These are phyloP conservation scores for Calliphora vomitoria DNA, from an alignment of 2,888 invertebrate genomes.

Conservation along the genomic window DNA sequence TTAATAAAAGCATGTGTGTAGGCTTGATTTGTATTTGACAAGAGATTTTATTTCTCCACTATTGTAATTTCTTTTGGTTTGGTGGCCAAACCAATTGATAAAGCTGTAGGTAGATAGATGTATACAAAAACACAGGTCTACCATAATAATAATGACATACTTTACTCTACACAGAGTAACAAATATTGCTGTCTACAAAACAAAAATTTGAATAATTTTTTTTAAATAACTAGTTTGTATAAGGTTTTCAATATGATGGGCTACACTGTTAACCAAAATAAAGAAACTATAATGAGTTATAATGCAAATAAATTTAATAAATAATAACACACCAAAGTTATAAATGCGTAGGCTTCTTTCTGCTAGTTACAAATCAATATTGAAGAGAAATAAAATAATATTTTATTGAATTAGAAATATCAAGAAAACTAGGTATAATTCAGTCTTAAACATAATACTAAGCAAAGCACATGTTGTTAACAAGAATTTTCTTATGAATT, in stretches of 20 bases:
- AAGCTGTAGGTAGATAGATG: conserved; percentile 54
- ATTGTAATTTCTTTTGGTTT: conserved; percentile 51
- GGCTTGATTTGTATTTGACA: conserved; percentile 26
- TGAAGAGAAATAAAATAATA: conserved; percentile 10
- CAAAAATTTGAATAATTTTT: neutral
- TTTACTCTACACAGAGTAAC: conserved; percentile 6
- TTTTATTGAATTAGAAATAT: conserved; percentile 27
- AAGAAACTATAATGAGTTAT: conserved; percentile 32
- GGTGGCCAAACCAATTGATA: conserved; percentile 41
- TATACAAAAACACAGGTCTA: neutral
- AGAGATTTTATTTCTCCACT: conserved; percentile 35
- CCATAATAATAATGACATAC: neutral
- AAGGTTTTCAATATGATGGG: neutral
- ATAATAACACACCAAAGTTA: conserved; percentile 20
- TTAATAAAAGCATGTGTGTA: conserved; percentile 22
- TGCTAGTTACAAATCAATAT: conserved; percentile 41
- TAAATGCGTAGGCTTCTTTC: conserved; percentile 50
- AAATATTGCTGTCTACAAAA: neutral
- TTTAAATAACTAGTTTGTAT: no score
- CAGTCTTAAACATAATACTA: conserved; percentile 46
- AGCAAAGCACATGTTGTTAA: conserved; percentile 48
- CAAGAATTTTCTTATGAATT: neutral
- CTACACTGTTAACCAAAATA: conserved; percentile 29
- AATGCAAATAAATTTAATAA: conserved; percentile 44
- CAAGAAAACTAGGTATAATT: conserved; percentile 9